Conservation (phyloP, 2,888 invertebrate genomes). For the Tenthredo distinguenda region DNA sequence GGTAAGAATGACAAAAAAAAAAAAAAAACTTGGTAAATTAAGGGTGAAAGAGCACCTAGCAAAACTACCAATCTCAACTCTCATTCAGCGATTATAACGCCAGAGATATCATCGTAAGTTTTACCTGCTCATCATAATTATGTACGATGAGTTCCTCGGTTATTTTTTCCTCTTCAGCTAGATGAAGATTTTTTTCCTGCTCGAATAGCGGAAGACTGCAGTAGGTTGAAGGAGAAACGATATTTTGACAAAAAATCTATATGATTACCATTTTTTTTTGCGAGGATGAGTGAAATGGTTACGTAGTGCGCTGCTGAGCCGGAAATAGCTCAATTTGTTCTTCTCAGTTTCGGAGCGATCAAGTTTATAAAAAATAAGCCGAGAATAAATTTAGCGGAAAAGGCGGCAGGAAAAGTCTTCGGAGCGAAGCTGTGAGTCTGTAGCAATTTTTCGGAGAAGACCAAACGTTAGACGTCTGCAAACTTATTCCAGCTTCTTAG, state of each 20-base stretch:
- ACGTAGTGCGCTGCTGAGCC: background rate
- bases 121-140: background rate
- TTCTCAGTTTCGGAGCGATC: constrained; percentile 19
- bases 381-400: constrained; percentile 36
- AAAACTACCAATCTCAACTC: constrained; percentile 53
- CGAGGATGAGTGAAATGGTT: background rate
- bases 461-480: constrained; percentile 41
- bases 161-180: background rate
- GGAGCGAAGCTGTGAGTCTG: background rate
- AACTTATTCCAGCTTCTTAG: constrained; percentile 44
- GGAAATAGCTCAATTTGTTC: background rate
- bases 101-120: background rate
- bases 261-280: background rate
- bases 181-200: background rate
- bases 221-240: background rate
- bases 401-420: background rate
- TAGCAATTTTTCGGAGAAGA: constrained; percentile 30
- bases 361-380: constrained; percentile 6
- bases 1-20: constrained; percentile 22
- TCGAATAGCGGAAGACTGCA: background rate
- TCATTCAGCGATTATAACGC: background rate
- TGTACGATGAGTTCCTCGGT: background rate
- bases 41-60: constrained; percentile 56
- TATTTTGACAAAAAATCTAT: background rate
- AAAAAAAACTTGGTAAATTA: background rate